These are phyloP conservation scores for Drosophila equinoxialis DNA, from an alignment of 1,140 invertebrate genomes.

Conservation along the genomic window DNA sequence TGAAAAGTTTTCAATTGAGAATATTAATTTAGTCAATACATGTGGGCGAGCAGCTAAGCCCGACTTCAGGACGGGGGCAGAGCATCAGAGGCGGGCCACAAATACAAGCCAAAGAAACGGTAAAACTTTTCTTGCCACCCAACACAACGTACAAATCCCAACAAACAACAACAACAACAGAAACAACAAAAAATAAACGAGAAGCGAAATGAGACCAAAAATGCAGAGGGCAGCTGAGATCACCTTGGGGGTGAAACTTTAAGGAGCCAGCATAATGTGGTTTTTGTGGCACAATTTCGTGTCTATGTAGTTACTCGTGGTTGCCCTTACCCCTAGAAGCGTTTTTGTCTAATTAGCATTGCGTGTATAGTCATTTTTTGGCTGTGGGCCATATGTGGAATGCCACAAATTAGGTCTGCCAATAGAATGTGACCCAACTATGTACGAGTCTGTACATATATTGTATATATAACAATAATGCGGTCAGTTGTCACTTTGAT, in stretches of 20 bases:
- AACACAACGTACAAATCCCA: conserved; percentile 45
- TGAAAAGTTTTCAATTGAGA: conserved; percentile 79
- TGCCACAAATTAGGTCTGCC: conserved; percentile 42
- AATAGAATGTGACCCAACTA: conserved; percentile 14
- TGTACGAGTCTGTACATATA: not conserved
- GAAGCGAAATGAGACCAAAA: conserved; percentile 16
- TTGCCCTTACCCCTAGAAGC: conserved; percentile 22
- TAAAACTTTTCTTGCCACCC: conserved; percentile 72
- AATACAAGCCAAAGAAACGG: conserved; percentile 64
- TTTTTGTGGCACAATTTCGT: conserved; percentile 73
- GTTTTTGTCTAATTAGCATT: conserved; percentile 69
- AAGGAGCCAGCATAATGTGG: conserved; percentile 75
- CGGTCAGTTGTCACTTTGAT: conserved; percentile 74
- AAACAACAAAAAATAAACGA: not conserved
- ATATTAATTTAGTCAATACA: conserved; percentile 82
- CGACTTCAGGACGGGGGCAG: conserved; percentile 16
- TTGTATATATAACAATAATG: conserved; percentile 50
- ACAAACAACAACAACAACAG: conserved; percentile 25
- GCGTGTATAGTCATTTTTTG: conserved; percentile 63
- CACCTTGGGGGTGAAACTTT: conserved; percentile 18
- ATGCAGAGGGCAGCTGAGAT: conserved; percentile 18
- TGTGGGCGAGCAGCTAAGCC: conserved; percentile 58
- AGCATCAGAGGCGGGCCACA: conserved; percentile 9
- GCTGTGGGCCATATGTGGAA: conserved; percentile 57
- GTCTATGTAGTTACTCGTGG: not conserved